Percentiles rank a stretch among this genome's conserved stretches.
Evolutionary conservation across 92 coral and sea anemone species (phyloP).

Genomic region (Porites rus): DNA sequence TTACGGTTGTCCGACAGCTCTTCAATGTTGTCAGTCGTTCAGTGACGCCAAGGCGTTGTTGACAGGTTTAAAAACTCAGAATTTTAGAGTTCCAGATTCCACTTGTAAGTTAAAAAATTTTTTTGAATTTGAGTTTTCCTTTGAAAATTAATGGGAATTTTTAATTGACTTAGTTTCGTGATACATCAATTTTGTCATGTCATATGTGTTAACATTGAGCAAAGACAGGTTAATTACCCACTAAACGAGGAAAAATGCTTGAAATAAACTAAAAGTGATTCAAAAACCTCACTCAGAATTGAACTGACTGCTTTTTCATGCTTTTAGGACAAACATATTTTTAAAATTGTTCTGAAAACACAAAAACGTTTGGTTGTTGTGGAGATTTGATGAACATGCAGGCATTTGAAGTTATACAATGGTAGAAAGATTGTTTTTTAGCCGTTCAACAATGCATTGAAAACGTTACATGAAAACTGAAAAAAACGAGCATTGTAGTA

Average conservation of each 20-base stretch:
- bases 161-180: neutral
- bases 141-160: neutral
- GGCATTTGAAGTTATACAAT: neutral
- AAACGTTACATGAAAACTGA: too few relatives aligned
- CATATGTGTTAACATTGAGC: neutral
- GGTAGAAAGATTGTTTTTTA: neutral
- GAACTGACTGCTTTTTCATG: neutral
- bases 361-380: neutral
- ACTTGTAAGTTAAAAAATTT: neutral
- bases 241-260: neutral
- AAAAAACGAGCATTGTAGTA: too few relatives aligned
- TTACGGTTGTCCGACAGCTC: constrained; percentile 14
- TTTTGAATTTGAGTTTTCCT: neutral
- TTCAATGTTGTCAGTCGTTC: neutral
- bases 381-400: neutral
- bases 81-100: neutral
- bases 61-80: neutral
- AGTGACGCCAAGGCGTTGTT: neutral
- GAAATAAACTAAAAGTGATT: neutral
- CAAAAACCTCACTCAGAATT: neutral
- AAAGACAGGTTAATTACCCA: neutral
- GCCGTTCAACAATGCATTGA: neutral
- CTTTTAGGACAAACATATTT: neutral
- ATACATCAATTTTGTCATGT: neutral
- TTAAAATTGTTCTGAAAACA: neutral